These are phyloP conservation scores for Enteromius viviparus DNA, from an alignment of 2,797 vertebrate species.

Conservation along the genomic window DNA sequence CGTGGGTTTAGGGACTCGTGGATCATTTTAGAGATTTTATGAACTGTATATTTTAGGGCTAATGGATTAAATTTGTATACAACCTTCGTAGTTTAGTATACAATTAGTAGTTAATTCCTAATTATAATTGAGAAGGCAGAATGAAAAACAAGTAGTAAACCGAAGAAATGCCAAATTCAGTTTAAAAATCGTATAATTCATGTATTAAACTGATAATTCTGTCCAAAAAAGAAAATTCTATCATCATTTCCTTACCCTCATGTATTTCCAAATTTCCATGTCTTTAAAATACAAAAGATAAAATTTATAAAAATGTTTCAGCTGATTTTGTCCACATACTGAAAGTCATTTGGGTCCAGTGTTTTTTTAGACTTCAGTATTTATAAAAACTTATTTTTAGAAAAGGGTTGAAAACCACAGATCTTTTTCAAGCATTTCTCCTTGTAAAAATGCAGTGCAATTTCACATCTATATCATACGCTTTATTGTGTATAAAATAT, in stretches of 20 bases:
- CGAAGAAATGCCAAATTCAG: not conserved
- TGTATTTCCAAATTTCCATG: not conserved
- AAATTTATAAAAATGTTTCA: not conserved
- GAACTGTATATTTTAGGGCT: not conserved
- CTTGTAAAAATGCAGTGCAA: not conserved
- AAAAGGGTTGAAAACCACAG: not conserved
- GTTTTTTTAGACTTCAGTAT: not conserved
- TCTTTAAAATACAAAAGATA: not conserved
- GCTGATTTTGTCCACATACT: not conserved
- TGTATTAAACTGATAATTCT: not conserved
- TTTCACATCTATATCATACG: not conserved
- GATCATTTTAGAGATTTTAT: not conserved
- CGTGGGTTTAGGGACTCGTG: not conserved
- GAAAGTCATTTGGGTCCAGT: not conserved
- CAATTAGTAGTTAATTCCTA: not conserved
- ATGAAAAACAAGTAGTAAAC: not conserved
- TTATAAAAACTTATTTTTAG: not conserved
- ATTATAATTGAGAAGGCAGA: not conserved
- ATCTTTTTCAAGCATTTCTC: not conserved
- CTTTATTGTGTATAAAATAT: not conserved
- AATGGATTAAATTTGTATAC: not conserved
- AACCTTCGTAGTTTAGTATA: not conserved
- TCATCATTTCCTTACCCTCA: not conserved
- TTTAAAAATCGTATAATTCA: not conserved
- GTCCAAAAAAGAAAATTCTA: not conserved